Percentiles rank a stretch among this genome's conserved stretches.
phyloP scores from a whole-genome alignment of 2,888 invertebrate genomes.

The Automeris io region DNA sequence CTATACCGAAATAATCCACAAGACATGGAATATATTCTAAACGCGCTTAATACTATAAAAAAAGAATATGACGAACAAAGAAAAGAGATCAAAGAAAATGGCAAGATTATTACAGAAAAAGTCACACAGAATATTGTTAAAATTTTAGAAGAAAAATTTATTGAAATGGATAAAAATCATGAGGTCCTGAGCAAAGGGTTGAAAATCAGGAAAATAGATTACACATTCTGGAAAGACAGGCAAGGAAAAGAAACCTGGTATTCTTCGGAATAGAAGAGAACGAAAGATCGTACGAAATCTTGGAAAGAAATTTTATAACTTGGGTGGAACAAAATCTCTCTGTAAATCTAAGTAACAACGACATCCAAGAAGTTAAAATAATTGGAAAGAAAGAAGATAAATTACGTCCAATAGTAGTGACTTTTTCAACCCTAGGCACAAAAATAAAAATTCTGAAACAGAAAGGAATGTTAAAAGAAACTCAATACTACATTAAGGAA shows the following conservation, averaged over 20 bases:
- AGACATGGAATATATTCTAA: conserved; percentile 1
- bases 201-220: neutral
- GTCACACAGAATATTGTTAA: neutral
- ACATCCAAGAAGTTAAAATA: conserved; percentile 1
- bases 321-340: neutral
- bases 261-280: neutral
- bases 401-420: neutral
- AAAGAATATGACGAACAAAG: neutral
- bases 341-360: neutral
- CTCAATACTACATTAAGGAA: conserved; percentile 12
- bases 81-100: neutral
- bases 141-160: neutral
- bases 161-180: neutral
- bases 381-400: neutral
- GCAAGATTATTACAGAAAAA: neutral
- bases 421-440: neutral
- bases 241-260: neutral
- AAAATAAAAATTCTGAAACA: conserved; percentile 7
- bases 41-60: conserved; percentile 1
- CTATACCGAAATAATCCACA: no score
- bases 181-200: no score
- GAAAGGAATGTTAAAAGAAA: conserved; percentile 10
- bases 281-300: neutral
- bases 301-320: neutral
- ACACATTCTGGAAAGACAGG: neutral